Conservation (phyloP, 2,797 vertebrate species). For the Halcyon chelicuti region DNA sequence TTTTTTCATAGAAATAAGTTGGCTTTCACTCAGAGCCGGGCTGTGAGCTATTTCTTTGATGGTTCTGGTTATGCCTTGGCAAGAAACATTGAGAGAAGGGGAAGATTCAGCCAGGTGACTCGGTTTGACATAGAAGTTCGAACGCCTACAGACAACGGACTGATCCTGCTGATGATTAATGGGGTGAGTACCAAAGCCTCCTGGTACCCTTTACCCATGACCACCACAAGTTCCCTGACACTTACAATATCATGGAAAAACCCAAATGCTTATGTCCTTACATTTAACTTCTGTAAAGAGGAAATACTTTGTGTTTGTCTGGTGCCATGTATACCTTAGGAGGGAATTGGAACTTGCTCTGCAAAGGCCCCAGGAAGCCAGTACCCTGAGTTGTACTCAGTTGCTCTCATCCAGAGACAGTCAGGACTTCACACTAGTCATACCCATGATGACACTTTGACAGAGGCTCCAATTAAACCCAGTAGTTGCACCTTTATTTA, state of each 20-base stretch:
- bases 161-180: slow-evolving; percentile 94
- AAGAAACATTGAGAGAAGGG: slow-evolving; percentile 89
- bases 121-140: slow-evolving; percentile 95
- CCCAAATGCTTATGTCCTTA: background rate
- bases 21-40: slow-evolving; percentile 94
- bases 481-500: background rate
- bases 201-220: background rate
- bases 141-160: slow-evolving; percentile 88
- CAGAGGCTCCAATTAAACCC: background rate
- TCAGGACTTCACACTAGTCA: background rate
- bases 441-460: background rate
- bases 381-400: background rate
- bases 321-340: background rate
- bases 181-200: slow-evolving; percentile 80
- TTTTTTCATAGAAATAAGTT: slow-evolving; percentile 87
- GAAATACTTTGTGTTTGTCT: background rate
- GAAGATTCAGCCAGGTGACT: slow-evolving; percentile 90
- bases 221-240: background rate
- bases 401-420: background rate
- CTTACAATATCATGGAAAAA: background rate
- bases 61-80: slow-evolving; percentile 93
- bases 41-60: slow-evolving; percentile 95
- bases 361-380: background rate
- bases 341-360: background rate
- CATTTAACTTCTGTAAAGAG: background rate